Conservation (phyloP, 2,113 vertebrate genomes). For the Cephalopholis sonnerati region DNA sequence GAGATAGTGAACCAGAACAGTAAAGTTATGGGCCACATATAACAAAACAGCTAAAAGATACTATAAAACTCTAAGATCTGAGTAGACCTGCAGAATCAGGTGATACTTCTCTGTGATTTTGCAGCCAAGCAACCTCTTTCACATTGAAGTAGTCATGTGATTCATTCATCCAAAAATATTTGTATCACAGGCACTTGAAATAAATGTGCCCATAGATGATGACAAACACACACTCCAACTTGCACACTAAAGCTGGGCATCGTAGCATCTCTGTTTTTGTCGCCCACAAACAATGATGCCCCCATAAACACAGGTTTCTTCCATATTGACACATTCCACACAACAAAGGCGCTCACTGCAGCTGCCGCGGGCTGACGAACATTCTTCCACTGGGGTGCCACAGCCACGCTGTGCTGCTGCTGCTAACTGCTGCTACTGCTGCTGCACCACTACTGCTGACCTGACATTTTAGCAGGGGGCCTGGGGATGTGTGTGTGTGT, state of each 20-base stretch:
- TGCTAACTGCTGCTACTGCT: conserved; percentile 35
- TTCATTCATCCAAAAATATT: neutral
- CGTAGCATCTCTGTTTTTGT: conserved; percentile 37
- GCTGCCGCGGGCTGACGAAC: conserved; percentile 21
- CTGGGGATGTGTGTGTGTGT: conserved; percentile 15
- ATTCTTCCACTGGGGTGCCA: conserved; percentile 52
- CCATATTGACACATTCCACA: conserved; percentile 77
- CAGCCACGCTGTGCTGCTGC: conserved; percentile 47
- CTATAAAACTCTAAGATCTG: neutral
- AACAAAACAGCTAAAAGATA: too few species aligned
- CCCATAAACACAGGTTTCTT: conserved; percentile 53
- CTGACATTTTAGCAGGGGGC: conserved; percentile 60
- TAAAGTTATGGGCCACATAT: too few species aligned
- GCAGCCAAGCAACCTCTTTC: neutral
- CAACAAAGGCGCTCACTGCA: conserved; percentile 70
- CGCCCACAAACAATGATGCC: conserved; percentile 38
- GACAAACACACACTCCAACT: neutral
- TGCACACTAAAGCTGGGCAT: neutral
- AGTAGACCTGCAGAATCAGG: neutral
- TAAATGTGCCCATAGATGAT: neutral
- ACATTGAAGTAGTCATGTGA: neutral
- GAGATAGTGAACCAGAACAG: too few species aligned
- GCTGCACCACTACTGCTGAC: conserved; percentile 66
- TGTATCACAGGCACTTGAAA: neutral
- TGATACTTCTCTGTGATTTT: neutral